Conservation (phyloP, 35 echinoderm and acorn worm species). For the Apostichopus californicus region DNA sequence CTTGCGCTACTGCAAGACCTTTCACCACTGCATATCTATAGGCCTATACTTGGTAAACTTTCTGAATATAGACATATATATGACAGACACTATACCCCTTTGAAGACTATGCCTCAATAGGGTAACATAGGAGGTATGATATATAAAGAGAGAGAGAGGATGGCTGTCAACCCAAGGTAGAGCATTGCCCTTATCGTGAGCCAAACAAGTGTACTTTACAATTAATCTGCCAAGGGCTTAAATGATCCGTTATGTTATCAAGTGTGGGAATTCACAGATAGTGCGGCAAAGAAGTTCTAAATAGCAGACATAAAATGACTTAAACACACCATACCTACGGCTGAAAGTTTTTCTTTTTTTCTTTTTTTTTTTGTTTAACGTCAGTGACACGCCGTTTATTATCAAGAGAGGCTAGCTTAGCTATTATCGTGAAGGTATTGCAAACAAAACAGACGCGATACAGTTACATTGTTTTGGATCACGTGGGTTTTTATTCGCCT, state of each 20-base stretch:
- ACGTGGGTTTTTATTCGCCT: background rate
- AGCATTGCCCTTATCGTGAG: background rate
- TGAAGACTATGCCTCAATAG: too few species aligned
- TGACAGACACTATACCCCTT: too few species aligned
- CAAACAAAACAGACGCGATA: background rate
- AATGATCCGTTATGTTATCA: slow-evolving; percentile 10
- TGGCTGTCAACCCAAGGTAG: background rate
- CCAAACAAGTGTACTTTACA: slow-evolving; percentile 9
- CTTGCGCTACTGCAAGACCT: too few species aligned
- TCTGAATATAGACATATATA: too few species aligned
- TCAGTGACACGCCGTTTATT: background rate
- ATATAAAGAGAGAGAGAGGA: too few species aligned
- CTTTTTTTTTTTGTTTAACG: background rate
- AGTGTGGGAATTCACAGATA: background rate
- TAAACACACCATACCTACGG: background rate
- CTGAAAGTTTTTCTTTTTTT: too few species aligned
- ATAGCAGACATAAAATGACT: slow-evolving; percentile 1
- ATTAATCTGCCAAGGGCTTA: background rate
- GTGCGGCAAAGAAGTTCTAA: background rate
- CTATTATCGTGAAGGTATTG: background rate
- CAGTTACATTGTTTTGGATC: background rate
- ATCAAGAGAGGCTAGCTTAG: background rate
- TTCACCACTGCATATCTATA: too few species aligned
- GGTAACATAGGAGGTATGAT: too few species aligned
- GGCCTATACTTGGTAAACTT: too few species aligned